Conservation (phyloP, 1,140 invertebrate genomes). For the Centruroides sculpturatus region DNA sequence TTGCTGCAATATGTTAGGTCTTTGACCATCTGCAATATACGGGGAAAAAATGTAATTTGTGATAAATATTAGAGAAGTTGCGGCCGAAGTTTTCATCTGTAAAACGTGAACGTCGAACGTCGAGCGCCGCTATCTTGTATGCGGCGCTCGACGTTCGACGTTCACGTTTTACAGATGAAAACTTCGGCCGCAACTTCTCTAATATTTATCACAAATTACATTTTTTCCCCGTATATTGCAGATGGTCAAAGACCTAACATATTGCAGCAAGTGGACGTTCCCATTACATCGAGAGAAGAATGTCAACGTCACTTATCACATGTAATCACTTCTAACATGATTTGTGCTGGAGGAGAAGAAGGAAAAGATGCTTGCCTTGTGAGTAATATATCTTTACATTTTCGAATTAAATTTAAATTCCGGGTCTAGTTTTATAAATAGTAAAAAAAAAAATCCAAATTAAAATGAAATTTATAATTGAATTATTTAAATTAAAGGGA, state of each 20-base stretch:
- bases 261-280: slow-evolving; percentile 8
- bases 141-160: no score
- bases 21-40: neutral
- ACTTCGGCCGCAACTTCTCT: no score
- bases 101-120: no score
- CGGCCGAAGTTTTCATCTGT: no score
- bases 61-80: neutral
- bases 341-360: slow-evolving; percentile 12
- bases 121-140: no score
- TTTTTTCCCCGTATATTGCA: neutral
- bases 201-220: neutral
- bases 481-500: slow-evolving; percentile 35
- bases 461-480: neutral
- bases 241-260: neutral
- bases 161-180: no score
- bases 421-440: no score
- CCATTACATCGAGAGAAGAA: neutral
- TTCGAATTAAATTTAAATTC: no score
- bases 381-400: no score
- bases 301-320: slow-evolving; percentile 4
- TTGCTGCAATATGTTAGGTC: slow-evolving; percentile 3
- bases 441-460: no score
- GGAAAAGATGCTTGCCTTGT: slow-evolving; percentile 14
- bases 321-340: slow-evolving; percentile 5
- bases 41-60: neutral